Conservation (phyloP, 2,888 invertebrate genomes). For the Eledona agricola region DNA sequence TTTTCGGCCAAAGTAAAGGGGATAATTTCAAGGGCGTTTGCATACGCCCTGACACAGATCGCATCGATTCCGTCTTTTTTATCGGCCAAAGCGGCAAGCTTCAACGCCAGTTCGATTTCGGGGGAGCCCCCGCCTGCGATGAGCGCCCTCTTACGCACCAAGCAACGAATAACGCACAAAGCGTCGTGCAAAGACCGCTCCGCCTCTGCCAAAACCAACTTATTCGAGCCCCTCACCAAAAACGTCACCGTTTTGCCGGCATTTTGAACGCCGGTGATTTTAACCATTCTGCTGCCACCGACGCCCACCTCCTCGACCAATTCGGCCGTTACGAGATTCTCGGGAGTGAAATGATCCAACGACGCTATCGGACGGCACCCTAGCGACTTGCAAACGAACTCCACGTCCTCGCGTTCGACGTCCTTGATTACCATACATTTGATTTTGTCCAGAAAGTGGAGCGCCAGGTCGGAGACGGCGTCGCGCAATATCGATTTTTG, state of each 20-base stretch:
- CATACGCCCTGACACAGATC: constrained; percentile 94
- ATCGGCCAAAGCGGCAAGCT: constrained; percentile 82
- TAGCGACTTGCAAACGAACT: constrained; percentile 95
- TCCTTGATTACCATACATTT: constrained; percentile 99
- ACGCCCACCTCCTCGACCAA: constrained; percentile 93
- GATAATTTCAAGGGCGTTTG: constrained; percentile 94
- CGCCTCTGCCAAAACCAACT: constrained; percentile 82
- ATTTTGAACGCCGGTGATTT: constrained; percentile 71
- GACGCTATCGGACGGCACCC: constrained; percentile 97
- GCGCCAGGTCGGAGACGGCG: constrained; percentile 94
- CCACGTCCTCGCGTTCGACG: constrained; percentile 97
- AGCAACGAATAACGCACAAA: constrained; percentile 91
- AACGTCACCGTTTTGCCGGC: constrained; percentile 93
- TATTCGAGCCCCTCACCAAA: constrained; percentile 88
- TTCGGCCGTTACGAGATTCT: constrained; percentile 91
- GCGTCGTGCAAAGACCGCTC: constrained; percentile 86
- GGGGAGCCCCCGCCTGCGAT: constrained; percentile 98
- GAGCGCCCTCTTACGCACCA: constrained; percentile 91
- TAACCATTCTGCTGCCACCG: constrained; percentile 89
- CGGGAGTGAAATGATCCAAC: constrained; percentile 95
- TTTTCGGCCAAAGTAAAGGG: constrained; percentile 93
- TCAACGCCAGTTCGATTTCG: constrained; percentile 92
- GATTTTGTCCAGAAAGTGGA: constrained; percentile 98
- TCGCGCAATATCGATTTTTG: constrained; percentile 86
- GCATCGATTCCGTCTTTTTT: constrained; percentile 91